Conservation (phyloP, 53 echinoderm and acorn worm genomes). For the Luidia sarsii region DNA sequence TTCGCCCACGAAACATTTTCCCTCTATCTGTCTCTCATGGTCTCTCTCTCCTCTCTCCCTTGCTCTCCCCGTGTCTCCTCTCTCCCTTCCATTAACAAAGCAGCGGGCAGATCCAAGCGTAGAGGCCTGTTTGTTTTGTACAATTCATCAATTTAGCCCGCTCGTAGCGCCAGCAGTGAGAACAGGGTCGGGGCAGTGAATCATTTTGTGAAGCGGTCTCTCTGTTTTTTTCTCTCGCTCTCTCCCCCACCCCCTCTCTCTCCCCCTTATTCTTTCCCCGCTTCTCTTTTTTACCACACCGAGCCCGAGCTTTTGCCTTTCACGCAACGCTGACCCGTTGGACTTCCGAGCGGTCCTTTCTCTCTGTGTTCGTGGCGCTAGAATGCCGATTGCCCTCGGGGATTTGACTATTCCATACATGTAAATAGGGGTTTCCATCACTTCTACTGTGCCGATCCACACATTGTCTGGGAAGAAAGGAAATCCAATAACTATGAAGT, state of each 20-base stretch:
- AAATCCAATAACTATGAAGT: too few species aligned
- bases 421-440: conserved; percentile 30
- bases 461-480: too few species aligned
- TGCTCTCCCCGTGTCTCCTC: too few species aligned
- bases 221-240: conserved; percentile 25
- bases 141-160: conserved; percentile 57
- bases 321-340: conserved; percentile 67
- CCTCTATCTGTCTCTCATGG: too few species aligned
- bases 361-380: conserved; percentile 60
- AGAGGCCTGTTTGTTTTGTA: conserved; percentile 51
- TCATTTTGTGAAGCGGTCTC: conserved; percentile 58
- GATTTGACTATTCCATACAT: conserved; percentile 34
- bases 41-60: too few species aligned
- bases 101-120: conserved; percentile 35
- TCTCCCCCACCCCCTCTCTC: conserved; percentile 38
- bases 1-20: too few species aligned
- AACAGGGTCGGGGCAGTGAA: conserved; percentile 52
- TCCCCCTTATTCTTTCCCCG: conserved; percentile 60
- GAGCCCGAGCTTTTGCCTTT: conserved; percentile 54
- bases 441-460: too few species aligned
- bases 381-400: conserved; percentile 60
- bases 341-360: conserved; percentile 68
- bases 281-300: conserved; percentile 32
- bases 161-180: conserved; percentile 47
- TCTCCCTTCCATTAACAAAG: conserved; percentile 48